Evolutionary conservation across 2,797 vertebrate species (phyloP).

Genomic region (Iguana delicatissima): DNA sequence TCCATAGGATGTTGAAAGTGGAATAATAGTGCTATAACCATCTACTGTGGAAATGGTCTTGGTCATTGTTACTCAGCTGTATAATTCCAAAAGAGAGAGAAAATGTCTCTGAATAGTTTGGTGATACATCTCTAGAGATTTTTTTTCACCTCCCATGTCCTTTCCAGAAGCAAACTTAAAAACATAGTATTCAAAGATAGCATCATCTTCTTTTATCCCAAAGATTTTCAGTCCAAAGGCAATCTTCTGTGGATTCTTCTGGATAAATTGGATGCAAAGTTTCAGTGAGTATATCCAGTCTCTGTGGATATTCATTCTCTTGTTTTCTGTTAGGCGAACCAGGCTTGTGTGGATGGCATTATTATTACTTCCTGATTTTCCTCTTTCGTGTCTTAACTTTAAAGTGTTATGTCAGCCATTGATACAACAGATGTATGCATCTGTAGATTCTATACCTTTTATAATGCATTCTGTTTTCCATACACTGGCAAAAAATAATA

Average conservation of each 20-base stretch:
- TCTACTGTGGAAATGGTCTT: no score
- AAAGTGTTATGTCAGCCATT: no score
- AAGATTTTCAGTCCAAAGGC: slow-evolving; percentile 20
- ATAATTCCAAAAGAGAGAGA: neutral
- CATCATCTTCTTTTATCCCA: neutral
- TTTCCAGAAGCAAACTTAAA: neutral
- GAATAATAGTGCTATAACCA: no score
- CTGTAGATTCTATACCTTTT: neutral
- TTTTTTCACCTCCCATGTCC: neutral
- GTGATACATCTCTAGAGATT: neutral
- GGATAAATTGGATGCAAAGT: slow-evolving; percentile 16
- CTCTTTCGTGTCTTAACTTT: neutral
- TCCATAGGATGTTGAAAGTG: no score
- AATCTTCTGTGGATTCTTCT: slow-evolving; percentile 13
- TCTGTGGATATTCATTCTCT: neutral
- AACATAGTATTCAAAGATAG: slow-evolving; percentile 1
- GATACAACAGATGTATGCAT: neutral
- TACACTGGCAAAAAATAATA: neutral
- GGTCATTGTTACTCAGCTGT: neutral
- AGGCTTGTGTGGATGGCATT: neutral
- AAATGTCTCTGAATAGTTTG: neutral
- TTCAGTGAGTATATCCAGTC: neutral
- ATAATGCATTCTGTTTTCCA: neutral
- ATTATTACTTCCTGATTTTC: neutral
- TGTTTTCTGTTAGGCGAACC: neutral